These are phyloP conservation scores for Jacana jacana DNA, from an alignment of 2,113 vertebrate species.

Conservation along the genomic window DNA sequence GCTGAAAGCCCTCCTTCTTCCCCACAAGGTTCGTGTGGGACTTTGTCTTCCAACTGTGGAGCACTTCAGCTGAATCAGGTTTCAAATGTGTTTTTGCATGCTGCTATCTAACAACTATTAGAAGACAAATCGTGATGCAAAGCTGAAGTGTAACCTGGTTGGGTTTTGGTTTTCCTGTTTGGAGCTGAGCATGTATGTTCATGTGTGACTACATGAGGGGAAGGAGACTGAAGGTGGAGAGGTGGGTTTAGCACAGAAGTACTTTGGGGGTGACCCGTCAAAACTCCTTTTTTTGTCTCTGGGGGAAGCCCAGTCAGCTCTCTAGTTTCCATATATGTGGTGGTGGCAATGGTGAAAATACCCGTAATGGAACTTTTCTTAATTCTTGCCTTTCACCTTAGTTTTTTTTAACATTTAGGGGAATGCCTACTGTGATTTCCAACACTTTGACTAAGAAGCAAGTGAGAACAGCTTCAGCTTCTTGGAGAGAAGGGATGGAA, in stretches of 20 bases:
- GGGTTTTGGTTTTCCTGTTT: not conserved
- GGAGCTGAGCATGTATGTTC: not conserved
- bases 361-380: not conserved
- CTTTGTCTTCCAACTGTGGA: not conserved
- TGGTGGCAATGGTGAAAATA: not conserved
- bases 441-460: not conserved
- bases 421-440: not conserved
- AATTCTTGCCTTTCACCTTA: no score
- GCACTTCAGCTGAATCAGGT: not conserved
- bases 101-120: not conserved
- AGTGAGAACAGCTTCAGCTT: not conserved
- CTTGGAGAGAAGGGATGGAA: accelerated
- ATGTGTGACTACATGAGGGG: accelerated
- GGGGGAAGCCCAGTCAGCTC: not conserved
- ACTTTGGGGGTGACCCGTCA: not conserved
- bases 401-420: no score
- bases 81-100: not conserved
- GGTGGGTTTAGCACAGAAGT: not conserved
- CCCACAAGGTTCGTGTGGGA: not conserved
- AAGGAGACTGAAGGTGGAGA: not conserved
- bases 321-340: not conserved
- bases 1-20: not conserved
- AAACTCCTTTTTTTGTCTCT: not conserved
- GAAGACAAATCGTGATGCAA: not conserved
- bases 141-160: not conserved